Conservation (phyloP, 2,888 invertebrate species). For the Ormyrus nitidulus region DNA sequence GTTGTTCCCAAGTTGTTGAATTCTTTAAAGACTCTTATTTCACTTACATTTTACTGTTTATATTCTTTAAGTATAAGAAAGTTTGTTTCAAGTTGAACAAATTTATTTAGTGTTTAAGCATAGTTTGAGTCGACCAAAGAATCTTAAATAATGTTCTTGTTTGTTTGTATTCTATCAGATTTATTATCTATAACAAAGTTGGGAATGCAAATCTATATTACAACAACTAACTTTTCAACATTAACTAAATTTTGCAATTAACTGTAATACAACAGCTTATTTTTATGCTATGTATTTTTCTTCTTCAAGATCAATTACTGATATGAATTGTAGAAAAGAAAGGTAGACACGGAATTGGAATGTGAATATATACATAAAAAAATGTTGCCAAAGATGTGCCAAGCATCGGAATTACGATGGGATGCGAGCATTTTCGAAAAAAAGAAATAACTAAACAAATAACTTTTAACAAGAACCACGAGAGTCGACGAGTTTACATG, state of each 20-base stretch:
- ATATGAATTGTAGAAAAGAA: not conserved
- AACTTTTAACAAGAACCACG: constrained; percentile 29
- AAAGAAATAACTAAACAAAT: constrained; percentile 13
- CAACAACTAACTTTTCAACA: too few relatives aligned
- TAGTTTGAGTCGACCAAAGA: too few relatives aligned
- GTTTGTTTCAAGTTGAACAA: too few relatives aligned
- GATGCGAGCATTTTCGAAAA: constrained; percentile 29
- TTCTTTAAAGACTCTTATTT: too few relatives aligned
- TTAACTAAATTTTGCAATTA: not conserved
- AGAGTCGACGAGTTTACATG: constrained; percentile 52
- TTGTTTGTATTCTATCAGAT: not conserved
- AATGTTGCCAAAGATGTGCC: constrained; percentile 55
- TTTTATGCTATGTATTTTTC: not conserved
- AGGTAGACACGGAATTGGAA: constrained; percentile 27
- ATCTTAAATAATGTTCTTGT: not conserved
- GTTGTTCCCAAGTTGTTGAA: not conserved
- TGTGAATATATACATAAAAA: constrained; percentile 13
- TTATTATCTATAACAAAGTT: not conserved
- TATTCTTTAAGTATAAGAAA: too few relatives aligned
- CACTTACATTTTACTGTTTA: too few relatives aligned
- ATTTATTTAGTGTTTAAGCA: too few relatives aligned
- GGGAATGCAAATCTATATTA: too few relatives aligned
- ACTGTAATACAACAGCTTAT: not conserved
- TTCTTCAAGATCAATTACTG: constrained; percentile 32
- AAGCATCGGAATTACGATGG: constrained; percentile 48